Conservation (phyloP, 2,797 vertebrate genomes). For the Mormyrus hasselquistii region DNA sequence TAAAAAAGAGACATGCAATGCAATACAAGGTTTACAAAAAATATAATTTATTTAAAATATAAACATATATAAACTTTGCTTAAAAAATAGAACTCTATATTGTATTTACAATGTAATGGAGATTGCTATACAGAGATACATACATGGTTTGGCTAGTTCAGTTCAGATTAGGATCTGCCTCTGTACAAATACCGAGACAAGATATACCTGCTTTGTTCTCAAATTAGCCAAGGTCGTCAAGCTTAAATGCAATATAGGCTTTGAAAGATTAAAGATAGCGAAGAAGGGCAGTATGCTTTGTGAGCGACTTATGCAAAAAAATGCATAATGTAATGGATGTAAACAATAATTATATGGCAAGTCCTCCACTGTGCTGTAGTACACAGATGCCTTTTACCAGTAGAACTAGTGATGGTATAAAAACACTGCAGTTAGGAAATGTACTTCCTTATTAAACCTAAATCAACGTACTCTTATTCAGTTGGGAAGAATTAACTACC, state of each 20-base stretch:
- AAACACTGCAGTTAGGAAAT: not conserved
- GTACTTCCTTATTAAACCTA: not conserved
- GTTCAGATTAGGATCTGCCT: not conserved
- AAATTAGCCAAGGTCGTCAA: conserved; percentile 14
- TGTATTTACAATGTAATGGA: conserved; percentile 14
- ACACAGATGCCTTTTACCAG: not conserved
- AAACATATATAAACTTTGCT: conserved; percentile 8
- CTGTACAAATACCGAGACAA: not conserved
- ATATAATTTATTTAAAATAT: conserved; percentile 59
- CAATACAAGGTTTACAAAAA: conserved; percentile 52
- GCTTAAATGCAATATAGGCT: not conserved
- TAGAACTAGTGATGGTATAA: not conserved
- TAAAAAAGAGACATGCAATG: not conserved
- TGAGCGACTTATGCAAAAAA: not conserved
- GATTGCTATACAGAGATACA: conserved; percentile 26
- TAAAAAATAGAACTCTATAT: conserved; percentile 30
- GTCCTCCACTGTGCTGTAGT: not conserved
- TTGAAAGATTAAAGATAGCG: not conserved
- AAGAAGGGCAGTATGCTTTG: not conserved
- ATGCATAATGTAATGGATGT: not conserved
- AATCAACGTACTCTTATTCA: not conserved
- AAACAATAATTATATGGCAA: conserved; percentile 11
- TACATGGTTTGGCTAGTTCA: not conserved
- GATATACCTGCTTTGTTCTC: not conserved
- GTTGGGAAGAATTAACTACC: not conserved